A percentile compares a stretch with the other conserved stretches of the same genome.
phyloP scores from a whole-genome alignment of 2,888 invertebrate genomes.

The Ennomos erosarius region DNA sequence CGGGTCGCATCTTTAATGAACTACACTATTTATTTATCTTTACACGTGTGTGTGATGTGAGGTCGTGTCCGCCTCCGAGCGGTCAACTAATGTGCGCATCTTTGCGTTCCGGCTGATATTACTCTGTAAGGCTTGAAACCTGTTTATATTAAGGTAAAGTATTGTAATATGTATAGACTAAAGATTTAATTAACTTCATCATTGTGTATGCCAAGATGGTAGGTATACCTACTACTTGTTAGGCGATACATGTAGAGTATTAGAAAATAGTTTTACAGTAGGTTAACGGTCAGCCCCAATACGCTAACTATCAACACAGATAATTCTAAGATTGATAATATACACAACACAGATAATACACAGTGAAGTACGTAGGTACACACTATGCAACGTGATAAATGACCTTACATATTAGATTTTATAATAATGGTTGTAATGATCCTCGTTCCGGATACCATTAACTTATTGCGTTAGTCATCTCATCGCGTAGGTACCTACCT shows the following conservation, averaged over 20 bases:
- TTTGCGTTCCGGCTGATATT: conserved; percentile 44
- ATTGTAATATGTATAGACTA: conserved; percentile 6
- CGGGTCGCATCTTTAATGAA: conserved; percentile 30
- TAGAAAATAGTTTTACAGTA: too few species aligned
- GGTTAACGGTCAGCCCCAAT: too few species aligned
- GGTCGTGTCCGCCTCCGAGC: conserved; percentile 38
- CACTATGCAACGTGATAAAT: conserved; percentile 16
- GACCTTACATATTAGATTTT: conserved; percentile 18
- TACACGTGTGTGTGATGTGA: conserved; percentile 20
- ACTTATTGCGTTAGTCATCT: conserved; percentile 8
- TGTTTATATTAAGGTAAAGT: conserved; percentile 42
- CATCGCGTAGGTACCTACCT: too few species aligned
- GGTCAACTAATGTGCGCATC: conserved; percentile 54
- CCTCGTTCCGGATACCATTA: conserved; percentile 18
- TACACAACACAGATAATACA: too few species aligned
- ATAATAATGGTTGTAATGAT: conserved; percentile 18
- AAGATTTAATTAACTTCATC: not conserved
- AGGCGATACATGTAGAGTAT: not conserved
- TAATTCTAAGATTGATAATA: too few species aligned
- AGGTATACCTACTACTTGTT: conserved; percentile 24
- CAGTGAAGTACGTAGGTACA: not conserved
- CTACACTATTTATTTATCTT: conserved; percentile 10
- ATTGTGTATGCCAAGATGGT: conserved; percentile 22
- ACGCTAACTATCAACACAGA: too few species aligned
- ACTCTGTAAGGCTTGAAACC: conserved; percentile 44